Evolutionary conservation across 2,888 invertebrate species (phyloP), one percentile per base, ranked within the genome.

Genomic region (Drosophila kanekoi): DNA sequence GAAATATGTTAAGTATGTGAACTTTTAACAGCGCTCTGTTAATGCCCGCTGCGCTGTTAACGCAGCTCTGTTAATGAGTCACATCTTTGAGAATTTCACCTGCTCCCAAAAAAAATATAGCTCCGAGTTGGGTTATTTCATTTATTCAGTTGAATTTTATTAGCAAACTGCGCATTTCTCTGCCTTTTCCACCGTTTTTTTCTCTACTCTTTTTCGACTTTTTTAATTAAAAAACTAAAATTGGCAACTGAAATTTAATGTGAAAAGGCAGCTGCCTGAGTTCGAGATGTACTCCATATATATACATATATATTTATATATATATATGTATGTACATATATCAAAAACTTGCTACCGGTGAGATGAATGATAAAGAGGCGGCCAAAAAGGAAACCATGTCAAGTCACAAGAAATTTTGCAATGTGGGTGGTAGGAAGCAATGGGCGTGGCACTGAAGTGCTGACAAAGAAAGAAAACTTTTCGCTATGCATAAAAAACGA

Each of bases 301-400:
- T 11, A 52, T 16, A 16, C 4, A 14, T 43, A 35, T 41, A 37
- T 13, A 14, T 23, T 3, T 45, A 52, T 18, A 28, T 11, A 58
- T 28, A 23, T 1, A n/a, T 23, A 59, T 23, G 40, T 1, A 11
- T n/a, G n/a, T 33, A 52, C 10, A 28, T 16, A 57, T 56, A 54
- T 41, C 18, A 56, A 57, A 73, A 63, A 67, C 52, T 60, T 57
- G 45, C 52, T 60, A 57, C 41, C 60, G 45, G 53, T n/a, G 58
- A 47, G 60, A 41, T 64, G 64, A 41, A 47, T 54, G 60, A 62
- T 79, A 64, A 51, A 63, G 52, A 75, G 47, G n/a, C 40, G 54
- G 48, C 61, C 51, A 38, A 67, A 76, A 79, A 87, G 79, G 67
- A 83, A 85, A 89, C 77, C 79, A 71, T 85, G 84, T 85, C 89